phyloP scores from a whole-genome alignment of 2,888 invertebrate genomes.

The Caenorhabditis sp. region DNA sequence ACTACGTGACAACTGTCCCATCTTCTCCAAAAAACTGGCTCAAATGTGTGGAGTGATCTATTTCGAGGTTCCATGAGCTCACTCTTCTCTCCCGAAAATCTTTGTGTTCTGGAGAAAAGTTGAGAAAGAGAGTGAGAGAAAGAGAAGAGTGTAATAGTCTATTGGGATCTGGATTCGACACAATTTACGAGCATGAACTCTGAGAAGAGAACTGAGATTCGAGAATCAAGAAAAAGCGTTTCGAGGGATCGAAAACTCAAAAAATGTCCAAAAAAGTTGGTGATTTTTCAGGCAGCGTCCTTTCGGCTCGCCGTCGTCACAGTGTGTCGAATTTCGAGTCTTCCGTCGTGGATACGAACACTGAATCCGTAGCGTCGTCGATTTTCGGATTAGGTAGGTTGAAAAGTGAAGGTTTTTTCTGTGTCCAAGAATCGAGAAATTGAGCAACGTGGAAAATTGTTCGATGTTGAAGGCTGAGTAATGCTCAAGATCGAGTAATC shows the following conservation, averaged over 20 bases:
- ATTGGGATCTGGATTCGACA: constrained; percentile 24
- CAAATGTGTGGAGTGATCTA: constrained; percentile 45
- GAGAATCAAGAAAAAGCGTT: too few relatives aligned
- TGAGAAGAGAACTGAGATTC: background rate
- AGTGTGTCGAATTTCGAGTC: constrained; percentile 70
- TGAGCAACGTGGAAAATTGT: too few relatives aligned
- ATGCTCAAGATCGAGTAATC: too few relatives aligned
- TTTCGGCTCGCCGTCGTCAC: constrained; percentile 64
- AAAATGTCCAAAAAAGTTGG: background rate
- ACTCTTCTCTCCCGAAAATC: background rate
- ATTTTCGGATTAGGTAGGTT: constrained; percentile 64
- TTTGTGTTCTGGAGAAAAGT: constrained; percentile 28
- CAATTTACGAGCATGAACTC: constrained; percentile 60
- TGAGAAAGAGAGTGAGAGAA: background rate
- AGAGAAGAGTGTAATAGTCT: constrained; percentile 2
- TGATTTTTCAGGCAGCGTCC: constrained; percentile 29
- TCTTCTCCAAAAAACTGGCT: constrained; percentile 24
- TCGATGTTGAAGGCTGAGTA: too few relatives aligned
- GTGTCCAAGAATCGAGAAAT: constrained; percentile 15
- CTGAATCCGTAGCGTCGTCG: constrained; percentile 67
- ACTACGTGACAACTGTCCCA: constrained; percentile 38
- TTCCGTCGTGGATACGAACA: constrained; percentile 60
- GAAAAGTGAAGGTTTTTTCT: too few relatives aligned
- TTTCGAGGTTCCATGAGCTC: constrained; percentile 19
- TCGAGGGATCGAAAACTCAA: background rate